Conservation (phyloP, 1,140 invertebrate genomes). For the Phymastichus coffea region DNA sequence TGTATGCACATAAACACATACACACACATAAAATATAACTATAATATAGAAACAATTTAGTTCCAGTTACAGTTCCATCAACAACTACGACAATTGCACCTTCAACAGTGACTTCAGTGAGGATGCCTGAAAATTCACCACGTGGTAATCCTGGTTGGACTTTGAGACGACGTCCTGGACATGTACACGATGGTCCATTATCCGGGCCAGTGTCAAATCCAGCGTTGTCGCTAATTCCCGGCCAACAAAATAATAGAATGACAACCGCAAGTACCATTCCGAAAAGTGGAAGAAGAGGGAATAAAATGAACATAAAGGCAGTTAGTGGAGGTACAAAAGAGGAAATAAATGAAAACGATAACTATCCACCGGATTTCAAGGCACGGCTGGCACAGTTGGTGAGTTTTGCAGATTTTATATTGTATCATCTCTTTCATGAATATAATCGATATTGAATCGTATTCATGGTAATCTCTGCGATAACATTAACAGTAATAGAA, state of each 20-base stretch:
- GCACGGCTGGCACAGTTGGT: conserved; percentile 49
- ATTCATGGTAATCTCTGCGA: no score
- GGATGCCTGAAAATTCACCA: background rate
- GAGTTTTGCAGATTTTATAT: conserved; percentile 26
- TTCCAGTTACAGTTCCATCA: conserved; percentile 8
- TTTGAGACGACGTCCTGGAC: conserved; percentile 41
- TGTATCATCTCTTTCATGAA: background rate
- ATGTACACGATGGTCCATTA: conserved; percentile 18
- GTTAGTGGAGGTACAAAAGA: conserved; percentile 24
- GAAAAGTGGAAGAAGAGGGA: conserved; percentile 36
- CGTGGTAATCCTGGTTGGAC: conserved; percentile 48
- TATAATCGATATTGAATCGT: background rate
- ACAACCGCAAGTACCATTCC: background rate
- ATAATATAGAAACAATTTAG: background rate
- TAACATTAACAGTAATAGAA: no score
- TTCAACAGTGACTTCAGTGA: background rate
- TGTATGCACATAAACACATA: no score
- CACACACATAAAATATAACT: no score
- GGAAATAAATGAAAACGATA: conserved; percentile 37
- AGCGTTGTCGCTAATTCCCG: background rate
- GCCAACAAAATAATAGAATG: conserved; percentile 19
- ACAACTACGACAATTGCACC: background rate
- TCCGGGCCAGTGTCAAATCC: background rate
- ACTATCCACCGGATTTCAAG: conserved; percentile 53
- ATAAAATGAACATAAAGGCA: conserved; percentile 33